Conservation (phyloP, 2,113 vertebrate genomes). For the Aphelocoma coerulescens region DNA sequence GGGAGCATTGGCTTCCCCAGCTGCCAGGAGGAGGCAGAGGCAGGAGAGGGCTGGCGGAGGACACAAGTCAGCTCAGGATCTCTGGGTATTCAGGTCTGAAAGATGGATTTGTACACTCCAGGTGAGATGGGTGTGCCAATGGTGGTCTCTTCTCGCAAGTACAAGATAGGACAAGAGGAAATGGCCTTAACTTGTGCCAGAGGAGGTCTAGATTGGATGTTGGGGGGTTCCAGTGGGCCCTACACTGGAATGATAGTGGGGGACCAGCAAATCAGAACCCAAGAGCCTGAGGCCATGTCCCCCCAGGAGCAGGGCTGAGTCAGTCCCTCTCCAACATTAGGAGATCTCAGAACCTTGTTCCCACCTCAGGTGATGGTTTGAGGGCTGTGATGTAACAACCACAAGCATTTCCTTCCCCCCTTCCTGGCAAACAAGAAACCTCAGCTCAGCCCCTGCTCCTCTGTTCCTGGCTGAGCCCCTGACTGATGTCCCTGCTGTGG, state of each 20-base stretch:
- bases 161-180: not conserved
- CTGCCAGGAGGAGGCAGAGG: not conserved
- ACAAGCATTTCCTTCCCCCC: not conserved
- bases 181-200: not conserved
- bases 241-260: not conserved
- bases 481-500: not conserved
- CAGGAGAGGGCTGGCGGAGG: not conserved
- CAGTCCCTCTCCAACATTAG: not conserved
- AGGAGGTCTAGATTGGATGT: not conserved
- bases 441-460: not conserved
- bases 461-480: not conserved
- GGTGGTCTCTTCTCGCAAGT: not conserved
- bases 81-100: not conserved
- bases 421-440: not conserved
- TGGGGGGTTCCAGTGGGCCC: accelerated
- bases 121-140: not conserved
- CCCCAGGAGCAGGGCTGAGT: not conserved
- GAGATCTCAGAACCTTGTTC: not conserved
- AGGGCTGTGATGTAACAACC: not conserved
- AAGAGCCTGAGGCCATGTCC: accelerated
- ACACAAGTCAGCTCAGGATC: not conserved
- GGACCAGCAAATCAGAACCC: not conserved
- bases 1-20: not conserved
- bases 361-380: not conserved
- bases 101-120: accelerated